Evolutionary conservation across 2,113 vertebrate genomes (phyloP).

Genomic region (Setophaga kirtlandii): DNA sequence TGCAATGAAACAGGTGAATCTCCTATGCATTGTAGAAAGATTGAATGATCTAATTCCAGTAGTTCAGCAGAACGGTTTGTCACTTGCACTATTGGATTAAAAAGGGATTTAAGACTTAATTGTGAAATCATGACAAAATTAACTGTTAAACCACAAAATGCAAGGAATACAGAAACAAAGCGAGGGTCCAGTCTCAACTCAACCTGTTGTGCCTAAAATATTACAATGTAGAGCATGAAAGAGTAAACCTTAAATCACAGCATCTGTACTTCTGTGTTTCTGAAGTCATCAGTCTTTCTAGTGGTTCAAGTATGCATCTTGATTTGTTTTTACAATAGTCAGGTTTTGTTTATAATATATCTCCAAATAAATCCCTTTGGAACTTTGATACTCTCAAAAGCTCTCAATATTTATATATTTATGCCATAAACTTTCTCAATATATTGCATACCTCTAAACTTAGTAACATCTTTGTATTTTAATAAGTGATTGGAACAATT

Average conservation of each 20-base stretch:
- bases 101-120: conserved; percentile 68
- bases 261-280: conserved; percentile 8
- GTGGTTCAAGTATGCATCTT: neutral
- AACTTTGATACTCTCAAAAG: conserved; percentile 44
- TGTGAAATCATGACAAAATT: neutral
- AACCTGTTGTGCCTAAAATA: conserved; percentile 65
- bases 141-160: conserved; percentile 6
- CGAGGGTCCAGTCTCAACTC: conserved; percentile 33
- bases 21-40: conserved; percentile 45
- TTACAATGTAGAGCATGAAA: conserved; percentile 21
- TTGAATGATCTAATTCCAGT: neutral
- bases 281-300: conserved; percentile 7
- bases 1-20: conserved; percentile 51
- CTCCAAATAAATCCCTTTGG: conserved; percentile 45
- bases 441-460: conserved; percentile 41
- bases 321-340: conserved; percentile 23
- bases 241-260: neutral
- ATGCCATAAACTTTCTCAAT: conserved; percentile 30
- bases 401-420: conserved; percentile 60
- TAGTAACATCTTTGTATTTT: conserved; percentile 30
- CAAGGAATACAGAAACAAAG: neutral
- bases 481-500: neutral
- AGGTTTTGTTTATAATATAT: conserved; percentile 23
- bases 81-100: conserved; percentile 77
- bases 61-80: conserved; percentile 47